Evolutionary conservation across 1,140 invertebrate genomes (phyloP).

Genomic region (Parapsyche elsis): DNA sequence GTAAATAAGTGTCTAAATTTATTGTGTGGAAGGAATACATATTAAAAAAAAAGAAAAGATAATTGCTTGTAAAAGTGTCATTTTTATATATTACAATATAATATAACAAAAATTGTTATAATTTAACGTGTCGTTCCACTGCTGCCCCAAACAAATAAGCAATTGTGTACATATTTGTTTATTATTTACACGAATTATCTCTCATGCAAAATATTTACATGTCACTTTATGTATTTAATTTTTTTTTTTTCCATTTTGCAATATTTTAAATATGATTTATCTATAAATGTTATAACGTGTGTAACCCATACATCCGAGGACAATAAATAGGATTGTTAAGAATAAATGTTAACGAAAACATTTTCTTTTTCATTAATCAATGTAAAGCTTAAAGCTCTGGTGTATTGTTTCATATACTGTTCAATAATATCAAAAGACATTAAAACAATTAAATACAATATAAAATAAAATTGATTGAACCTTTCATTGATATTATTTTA

Average conservation of each 20-base stretch:
- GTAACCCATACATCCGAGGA: conserved; percentile 48
- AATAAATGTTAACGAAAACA: conserved; percentile 38
- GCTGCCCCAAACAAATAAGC: conserved; percentile 8
- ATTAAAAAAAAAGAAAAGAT: conserved; percentile 5
- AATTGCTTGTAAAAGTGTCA: conserved; percentile 40
- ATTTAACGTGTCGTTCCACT: conserved; percentile 4
- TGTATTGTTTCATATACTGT: too few species aligned
- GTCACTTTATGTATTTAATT: conserved; percentile 22
- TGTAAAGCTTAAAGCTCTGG: too few species aligned
- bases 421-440: too few species aligned
- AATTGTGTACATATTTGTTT: conserved; percentile 38
- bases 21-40: too few species aligned
- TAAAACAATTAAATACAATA: too few species aligned
- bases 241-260: conserved; percentile 16
- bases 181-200: conserved; percentile 26
- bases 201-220: conserved; percentile 33
- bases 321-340: conserved; percentile 52
- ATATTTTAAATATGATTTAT: conserved; percentile 15
- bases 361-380: not conserved
- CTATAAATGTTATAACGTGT: conserved; percentile 42
- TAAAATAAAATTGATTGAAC: too few species aligned
- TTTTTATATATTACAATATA: conserved; percentile 23
- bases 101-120: conserved; percentile 1
- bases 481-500: too few species aligned
- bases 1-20: conserved; percentile 40